Conservation (phyloP, 53 echinoderm and acorn worm species). For the Echinarachnius parma region DNA sequence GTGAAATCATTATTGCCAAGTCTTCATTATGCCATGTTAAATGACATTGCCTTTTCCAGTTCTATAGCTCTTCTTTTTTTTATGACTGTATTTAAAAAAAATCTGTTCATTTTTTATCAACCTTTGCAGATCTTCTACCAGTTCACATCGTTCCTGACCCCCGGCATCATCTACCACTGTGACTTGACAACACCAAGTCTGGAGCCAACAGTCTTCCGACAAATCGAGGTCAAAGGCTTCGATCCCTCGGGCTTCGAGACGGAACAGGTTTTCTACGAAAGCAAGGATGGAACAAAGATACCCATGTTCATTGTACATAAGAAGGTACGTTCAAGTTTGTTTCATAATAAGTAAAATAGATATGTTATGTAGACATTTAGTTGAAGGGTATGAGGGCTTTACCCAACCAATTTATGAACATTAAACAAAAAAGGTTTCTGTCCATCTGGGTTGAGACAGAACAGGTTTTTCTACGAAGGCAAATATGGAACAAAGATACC, state of each 20-base stretch:
- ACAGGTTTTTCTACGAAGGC: too few relatives aligned
- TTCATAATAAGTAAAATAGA: too few relatives aligned
- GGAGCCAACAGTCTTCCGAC: constrained; percentile 69
- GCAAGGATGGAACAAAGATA: constrained; percentile 91
- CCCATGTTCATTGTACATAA: constrained; percentile 91
- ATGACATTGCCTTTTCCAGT: background rate
- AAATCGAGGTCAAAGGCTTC: constrained; percentile 88
- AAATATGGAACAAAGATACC: too few relatives aligned
- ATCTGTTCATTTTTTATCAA: background rate
- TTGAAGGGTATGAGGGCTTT: too few relatives aligned
- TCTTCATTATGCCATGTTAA: background rate
- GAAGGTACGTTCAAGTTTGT: too few relatives aligned
- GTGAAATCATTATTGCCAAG: too few relatives aligned
- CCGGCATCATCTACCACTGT: constrained; percentile 85
- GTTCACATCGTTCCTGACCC: constrained; percentile 92
- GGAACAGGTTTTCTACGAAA: constrained; percentile 71
- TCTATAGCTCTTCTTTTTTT: constrained; percentile 91
- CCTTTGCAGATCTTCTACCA: constrained; percentile 91
- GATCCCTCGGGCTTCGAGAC: constrained; percentile 73
- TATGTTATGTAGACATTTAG: too few relatives aligned
- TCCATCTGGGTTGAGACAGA: too few relatives aligned
- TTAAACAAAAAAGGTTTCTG: too few relatives aligned
- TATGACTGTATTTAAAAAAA: too few relatives aligned
- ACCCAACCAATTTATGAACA: too few relatives aligned
- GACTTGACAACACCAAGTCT: constrained; percentile 62